phyloP scores from a whole-genome alignment of 2,888 invertebrate genomes.

The Chorisops tibialis region DNA sequence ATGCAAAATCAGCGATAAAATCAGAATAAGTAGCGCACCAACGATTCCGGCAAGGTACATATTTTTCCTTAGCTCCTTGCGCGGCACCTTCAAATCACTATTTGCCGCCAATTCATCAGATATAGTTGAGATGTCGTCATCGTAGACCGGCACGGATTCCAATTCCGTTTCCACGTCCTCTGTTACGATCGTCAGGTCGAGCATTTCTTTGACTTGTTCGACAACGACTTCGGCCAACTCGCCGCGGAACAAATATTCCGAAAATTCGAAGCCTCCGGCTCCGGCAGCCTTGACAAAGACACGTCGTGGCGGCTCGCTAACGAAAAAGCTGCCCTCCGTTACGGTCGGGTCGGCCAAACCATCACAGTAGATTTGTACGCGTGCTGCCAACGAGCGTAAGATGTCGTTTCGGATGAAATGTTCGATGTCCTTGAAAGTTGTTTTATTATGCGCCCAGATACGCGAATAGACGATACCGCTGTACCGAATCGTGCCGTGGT shows the following conservation, averaged over 20 bases:
- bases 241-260: slow-evolving; percentile 89
- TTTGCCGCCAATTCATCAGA: slow-evolving; percentile 46
- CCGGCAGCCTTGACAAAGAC: slow-evolving; percentile 72
- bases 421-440: slow-evolving; percentile 69
- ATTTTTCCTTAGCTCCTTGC: neutral
- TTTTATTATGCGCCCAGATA: slow-evolving; percentile 76
- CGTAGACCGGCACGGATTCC: slow-evolving; percentile 73
- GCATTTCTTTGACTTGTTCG: slow-evolving; percentile 74
- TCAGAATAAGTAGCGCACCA: slow-evolving; percentile 61
- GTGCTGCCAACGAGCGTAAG: slow-evolving; percentile 75
- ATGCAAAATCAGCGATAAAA: slow-evolving; percentile 63
- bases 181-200: slow-evolving; percentile 72
- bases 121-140: slow-evolving; percentile 20
- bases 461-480: slow-evolving; percentile 52
- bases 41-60: slow-evolving; percentile 56
- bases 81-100: slow-evolving; percentile 56
- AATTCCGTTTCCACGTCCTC: slow-evolving; percentile 68
- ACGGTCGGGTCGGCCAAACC: slow-evolving; percentile 63
- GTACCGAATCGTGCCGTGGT: slow-evolving; percentile 40
- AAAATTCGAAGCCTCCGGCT: slow-evolving; percentile 63
- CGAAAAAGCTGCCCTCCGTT: slow-evolving; percentile 56
- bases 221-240: slow-evolving; percentile 78
- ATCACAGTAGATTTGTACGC: slow-evolving; percentile 90
- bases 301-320: slow-evolving; percentile 86
- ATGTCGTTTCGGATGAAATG: slow-evolving; percentile 78